A percentile compares a stretch with the other conserved stretches of the same genome.
phyloP scores from a whole-genome alignment of 2,888 invertebrate species.

The Agrotis segetum region DNA sequence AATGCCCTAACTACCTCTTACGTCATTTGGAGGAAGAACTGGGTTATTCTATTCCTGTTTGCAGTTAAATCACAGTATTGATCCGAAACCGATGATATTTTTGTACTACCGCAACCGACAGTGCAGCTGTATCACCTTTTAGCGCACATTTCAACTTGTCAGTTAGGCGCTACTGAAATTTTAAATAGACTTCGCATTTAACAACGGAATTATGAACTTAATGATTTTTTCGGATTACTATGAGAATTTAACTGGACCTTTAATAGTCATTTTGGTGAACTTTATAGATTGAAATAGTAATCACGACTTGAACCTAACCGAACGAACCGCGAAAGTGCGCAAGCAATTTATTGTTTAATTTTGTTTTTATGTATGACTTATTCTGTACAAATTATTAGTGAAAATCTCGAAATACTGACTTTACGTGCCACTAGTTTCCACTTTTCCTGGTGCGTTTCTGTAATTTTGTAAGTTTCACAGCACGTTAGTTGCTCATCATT shows the following conservation, averaged over 20 bases:
- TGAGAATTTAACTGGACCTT: not conserved
- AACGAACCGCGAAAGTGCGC: not conserved
- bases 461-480: not conserved
- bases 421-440: not conserved
- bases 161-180: conserved; percentile 28
- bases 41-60: conserved; percentile 47
- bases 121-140: conserved; percentile 21
- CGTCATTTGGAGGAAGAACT: conserved; percentile 44
- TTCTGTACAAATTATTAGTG: not conserved
- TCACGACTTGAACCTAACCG: not conserved
- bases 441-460: not conserved
- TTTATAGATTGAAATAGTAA: not conserved
- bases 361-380: not conserved
- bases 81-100: conserved; percentile 48
- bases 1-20: conserved; percentile 25
- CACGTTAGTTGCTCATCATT: not conserved
- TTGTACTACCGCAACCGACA: conserved; percentile 13
- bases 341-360: not conserved
- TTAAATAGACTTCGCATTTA: conserved; percentile 15
- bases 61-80: conserved; percentile 47
- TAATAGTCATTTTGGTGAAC: too few species aligned
- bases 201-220: not conserved
- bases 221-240: not conserved
- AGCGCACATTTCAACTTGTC: conserved; percentile 42
- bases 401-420: not conserved